phyloP scores from a whole-genome alignment of 1,140 invertebrate species.

The Pseudomyrmex cubaensis region DNA sequence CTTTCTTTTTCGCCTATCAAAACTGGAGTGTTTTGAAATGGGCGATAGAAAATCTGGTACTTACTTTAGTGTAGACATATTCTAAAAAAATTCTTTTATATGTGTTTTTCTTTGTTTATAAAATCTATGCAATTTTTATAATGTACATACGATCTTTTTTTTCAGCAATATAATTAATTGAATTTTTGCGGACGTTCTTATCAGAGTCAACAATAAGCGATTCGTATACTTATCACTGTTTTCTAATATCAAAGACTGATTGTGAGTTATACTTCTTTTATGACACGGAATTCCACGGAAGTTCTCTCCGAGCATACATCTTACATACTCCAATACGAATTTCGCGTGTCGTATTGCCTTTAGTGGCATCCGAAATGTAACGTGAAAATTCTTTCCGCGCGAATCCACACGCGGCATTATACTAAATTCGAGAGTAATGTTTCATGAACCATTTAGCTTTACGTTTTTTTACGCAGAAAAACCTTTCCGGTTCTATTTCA shows the following conservation, averaged over 20 bases:
- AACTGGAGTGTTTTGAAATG: no score
- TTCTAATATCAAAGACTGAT: not conserved
- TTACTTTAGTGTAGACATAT: no score
- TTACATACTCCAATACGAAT: slow-evolving; percentile 15
- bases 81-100: no score
- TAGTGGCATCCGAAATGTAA: not conserved
- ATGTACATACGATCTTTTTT: no score
- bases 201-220: not conserved
- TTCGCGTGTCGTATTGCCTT: not conserved
- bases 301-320: no score
- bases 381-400: slow-evolving; percentile 3
- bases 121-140: no score
- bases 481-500: slow-evolving; percentile 1
- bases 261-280: not conserved
- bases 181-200: not conserved
- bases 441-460: slow-evolving; percentile 28
- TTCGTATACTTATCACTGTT: not conserved
- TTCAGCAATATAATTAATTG: no score
- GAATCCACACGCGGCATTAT: not conserved
- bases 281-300: not conserved
- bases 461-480: not conserved
- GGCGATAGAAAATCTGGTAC: no score
- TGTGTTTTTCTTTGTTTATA: no score
- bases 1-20: no score
- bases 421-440: slow-evolving; percentile 31